Evolutionary conservation across 2,888 invertebrate genomes (phyloP), one percentile per base, ranked within the genome.

Genomic region (Drosophila fulvimacula): DNA sequence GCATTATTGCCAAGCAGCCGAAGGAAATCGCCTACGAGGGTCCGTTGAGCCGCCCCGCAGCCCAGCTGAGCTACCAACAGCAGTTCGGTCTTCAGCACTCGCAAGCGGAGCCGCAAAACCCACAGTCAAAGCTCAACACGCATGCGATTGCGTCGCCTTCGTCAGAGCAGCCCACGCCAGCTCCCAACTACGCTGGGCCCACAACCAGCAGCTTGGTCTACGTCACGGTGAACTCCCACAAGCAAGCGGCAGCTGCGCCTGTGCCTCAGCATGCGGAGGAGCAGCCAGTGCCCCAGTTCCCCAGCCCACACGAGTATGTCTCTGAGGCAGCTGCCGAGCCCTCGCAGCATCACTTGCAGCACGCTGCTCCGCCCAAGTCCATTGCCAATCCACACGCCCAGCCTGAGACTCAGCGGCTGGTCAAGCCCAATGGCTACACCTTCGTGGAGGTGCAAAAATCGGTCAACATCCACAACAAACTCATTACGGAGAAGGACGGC

Each of bases 361-460:
- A 80, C 76, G 68, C 71, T 10, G 51, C 68, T 0, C 63, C 76
- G 5, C 59, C 72, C 0, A 52, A 59, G 6, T 11, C 51, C 3
- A 42, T 32, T 10, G 9, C 41, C 0, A 30, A 41, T n/a, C 2
- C 46, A 0, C 17, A 49, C 6, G 2, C 58, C 7, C 49, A 75
- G 27, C 51, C 73, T 0, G 69, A 73, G 10, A 59, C 63, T 3
- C 65, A 69, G 5, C 55, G 57, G 0, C 9, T 59, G 55, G 68
- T 49, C 15, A 76, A 89, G 88, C 94, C 24, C 93, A 74, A 88
- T 21, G 82, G 90, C 3, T 94, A 93, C 79, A 94, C 94, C 0
- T 91, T 93, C 38, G 95, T 95, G 1, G 95, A 95, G 92, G 91
- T 96, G 5, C 95, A 95, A 81, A 93, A 95, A 90, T 95, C 95